Base-by-base conservation (phyloP, 2,888 invertebrate genomes). In the Tinea trinotella region DNA sequence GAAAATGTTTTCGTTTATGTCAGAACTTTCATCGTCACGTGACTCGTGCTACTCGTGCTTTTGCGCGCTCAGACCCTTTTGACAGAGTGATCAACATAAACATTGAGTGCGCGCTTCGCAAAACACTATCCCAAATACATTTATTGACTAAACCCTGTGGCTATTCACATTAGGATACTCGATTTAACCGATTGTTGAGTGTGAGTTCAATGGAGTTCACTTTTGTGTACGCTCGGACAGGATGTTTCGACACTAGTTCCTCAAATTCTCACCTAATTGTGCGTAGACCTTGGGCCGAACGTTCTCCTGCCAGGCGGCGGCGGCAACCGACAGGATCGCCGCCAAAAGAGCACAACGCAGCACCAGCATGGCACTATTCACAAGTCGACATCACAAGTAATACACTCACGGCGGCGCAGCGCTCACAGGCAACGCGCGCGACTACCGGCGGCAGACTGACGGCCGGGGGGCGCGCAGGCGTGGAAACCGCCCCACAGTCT, bases 251-350 rank as follows among this genome's bases (percentile, higher is more conserved):
- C 15, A 15, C 13, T 20, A 5, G 35, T 18, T 46, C 35, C 22
- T 48, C 58, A 62, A 62, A 61, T 90, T 12, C 94, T 92, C 83
- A 95, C 95, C 95, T 90, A 94, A 88, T 90, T 94, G 93, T 78
- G 94, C 94, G 89, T 93, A 94, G 91, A 95, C 93, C 90, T 95
- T 95, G 72, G 95, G 95, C 87, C 94, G 90, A 81, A 94, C 92
- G 86, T 95, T 95, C 86, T 95, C 95, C 90, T 95, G 95, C 95
- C 95, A 95, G 70, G 93, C 92, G 59, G 71, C 90, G 88, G 72
- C 86, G 83, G 81, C 80, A 68, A 71, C 68, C 84, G 85, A 82
- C 82, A 83, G 74, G 80, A 88, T 71, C 74, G 87, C 79, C 85
- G 87, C 83, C 68, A 87, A 60, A 66, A 79, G 70, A 12, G 53